phyloP scores from a whole-genome alignment of 2,797 vertebrate genomes.

The Neostethus bicornis region DNA sequence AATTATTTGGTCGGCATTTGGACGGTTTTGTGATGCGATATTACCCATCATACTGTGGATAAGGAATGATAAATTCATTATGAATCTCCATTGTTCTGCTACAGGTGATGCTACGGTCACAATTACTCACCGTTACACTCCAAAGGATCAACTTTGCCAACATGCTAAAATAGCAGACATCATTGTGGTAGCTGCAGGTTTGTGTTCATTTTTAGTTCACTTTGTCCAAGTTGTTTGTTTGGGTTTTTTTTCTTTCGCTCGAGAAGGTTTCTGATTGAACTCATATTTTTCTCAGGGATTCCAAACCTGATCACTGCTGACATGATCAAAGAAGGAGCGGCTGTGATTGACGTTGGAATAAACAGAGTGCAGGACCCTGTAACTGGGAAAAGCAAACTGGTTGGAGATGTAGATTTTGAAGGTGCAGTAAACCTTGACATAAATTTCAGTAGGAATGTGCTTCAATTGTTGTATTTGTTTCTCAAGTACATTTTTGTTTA shows the following conservation, averaged over 20 bases:
- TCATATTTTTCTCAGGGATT: slow-evolving; percentile 92
- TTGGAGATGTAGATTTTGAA: slow-evolving; percentile 98
- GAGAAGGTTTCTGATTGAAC: no score
- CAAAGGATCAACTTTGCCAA: slow-evolving; percentile 92
- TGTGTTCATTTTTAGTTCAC: slow-evolving; percentile 8
- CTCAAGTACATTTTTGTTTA: slow-evolving; percentile 6
- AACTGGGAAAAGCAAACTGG: slow-evolving; percentile 87
- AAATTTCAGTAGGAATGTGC: neutral
- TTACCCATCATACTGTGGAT: no score
- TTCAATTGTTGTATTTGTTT: neutral
- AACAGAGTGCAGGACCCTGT: slow-evolving; percentile 89
- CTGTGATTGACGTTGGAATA: slow-evolving; percentile 94
- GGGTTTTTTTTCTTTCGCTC: no score
- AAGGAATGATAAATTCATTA: no score
- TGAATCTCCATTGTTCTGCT: slow-evolving; percentile 5
- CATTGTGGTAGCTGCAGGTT: slow-evolving; percentile 93
- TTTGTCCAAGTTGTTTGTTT: neutral
- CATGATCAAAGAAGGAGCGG: slow-evolving; percentile 96
- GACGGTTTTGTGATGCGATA: no score
- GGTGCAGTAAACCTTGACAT: slow-evolving; percentile 66
- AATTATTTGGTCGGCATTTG: no score
- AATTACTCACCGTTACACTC: slow-evolving; percentile 95
- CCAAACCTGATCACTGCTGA: slow-evolving; percentile 96
- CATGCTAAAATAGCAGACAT: slow-evolving; percentile 94
- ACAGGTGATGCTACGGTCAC: slow-evolving; percentile 96